Percentiles rank a stretch among this genome's conserved stretches.
Evolutionary conservation across 2,888 invertebrate species (phyloP).

Genomic region (Bimastos eiseni): DNA sequence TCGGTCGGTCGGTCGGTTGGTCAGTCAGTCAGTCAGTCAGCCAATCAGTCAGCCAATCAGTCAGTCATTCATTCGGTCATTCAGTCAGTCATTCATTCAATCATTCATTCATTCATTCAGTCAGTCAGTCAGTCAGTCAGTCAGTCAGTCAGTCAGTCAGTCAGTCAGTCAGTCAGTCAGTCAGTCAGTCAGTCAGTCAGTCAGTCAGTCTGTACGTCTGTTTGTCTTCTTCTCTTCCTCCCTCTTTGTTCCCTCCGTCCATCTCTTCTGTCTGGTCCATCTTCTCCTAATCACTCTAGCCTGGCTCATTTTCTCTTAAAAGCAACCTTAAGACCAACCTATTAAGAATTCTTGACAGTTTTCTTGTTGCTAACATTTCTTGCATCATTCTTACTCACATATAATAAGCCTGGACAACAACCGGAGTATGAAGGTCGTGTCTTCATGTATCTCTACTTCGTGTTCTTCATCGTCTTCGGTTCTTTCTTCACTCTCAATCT

Average conservation of each 20-base stretch:
- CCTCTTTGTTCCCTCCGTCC: neutral
- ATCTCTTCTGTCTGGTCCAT: neutral
- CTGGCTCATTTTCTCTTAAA: neutral
- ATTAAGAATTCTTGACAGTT: neutral
- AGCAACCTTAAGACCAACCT: neutral
- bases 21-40: too few relatives aligned
- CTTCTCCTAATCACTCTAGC: neutral
- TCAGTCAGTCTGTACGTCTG: neutral
- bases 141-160: too few relatives aligned
- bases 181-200: constrained; percentile 69
- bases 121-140: too few relatives aligned
- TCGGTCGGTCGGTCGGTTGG: too few relatives aligned
- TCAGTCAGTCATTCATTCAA: too few relatives aligned
- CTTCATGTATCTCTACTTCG: constrained; percentile 97
- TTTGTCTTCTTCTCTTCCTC: neutral
- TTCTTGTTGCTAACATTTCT: neutral
- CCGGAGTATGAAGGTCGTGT: constrained; percentile 91
- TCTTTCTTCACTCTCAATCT: constrained; percentile 99
- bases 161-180: neutral
- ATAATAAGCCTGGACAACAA: constrained; percentile 67
- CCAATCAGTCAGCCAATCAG: too few relatives aligned
- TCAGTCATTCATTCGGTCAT: too few relatives aligned
- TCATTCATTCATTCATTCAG: too few relatives aligned
- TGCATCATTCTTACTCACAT: neutral
- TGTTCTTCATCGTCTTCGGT: constrained; percentile 98